Evolutionary conservation across 64 coral and sea anemone genomes (phyloP).

Genomic region (Acropora yongei): DNA sequence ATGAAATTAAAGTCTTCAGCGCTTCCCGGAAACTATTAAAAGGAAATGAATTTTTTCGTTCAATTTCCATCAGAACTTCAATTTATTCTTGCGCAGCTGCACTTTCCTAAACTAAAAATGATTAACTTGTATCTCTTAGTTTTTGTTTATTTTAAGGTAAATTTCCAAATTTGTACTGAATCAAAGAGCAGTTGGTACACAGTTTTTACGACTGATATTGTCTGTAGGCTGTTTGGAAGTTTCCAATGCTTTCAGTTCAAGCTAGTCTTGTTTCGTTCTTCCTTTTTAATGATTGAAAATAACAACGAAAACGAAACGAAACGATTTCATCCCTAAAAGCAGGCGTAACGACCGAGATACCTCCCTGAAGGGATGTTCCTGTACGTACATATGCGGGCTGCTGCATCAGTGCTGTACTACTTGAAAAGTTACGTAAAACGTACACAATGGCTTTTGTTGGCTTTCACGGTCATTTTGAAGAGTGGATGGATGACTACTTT

Average conservation of each 20-base stretch:
- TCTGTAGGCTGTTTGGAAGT: background rate
- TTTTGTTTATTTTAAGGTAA: no score
- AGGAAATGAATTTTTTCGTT: background rate
- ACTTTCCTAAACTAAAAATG: no score
- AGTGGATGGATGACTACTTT: background rate
- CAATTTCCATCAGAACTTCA: no score
- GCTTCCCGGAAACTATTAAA: conserved; percentile 2
- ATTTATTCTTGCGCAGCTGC: no score
- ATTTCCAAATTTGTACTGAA: background rate
- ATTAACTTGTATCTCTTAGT: no score
- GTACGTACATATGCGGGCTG: background rate
- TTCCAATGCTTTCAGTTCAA: conserved; percentile 1
- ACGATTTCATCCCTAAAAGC: background rate
- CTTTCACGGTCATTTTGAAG: conserved; percentile 1
- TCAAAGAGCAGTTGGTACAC: background rate
- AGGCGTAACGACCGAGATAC: background rate
- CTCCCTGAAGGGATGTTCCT: background rate
- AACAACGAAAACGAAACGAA: background rate
- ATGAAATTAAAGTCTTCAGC: no score
- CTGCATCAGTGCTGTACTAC: conserved; percentile 1
- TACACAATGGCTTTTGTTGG: background rate
- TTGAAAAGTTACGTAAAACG: background rate
- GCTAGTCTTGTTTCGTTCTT: background rate
- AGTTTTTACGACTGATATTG: background rate
- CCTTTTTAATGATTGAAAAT: background rate